Percentiles rank a stretch among this genome's conserved stretches.
Evolutionary conservation across 2,113 vertebrate species (phyloP).

Genomic region (Aspiorhynchus laticeps): DNA sequence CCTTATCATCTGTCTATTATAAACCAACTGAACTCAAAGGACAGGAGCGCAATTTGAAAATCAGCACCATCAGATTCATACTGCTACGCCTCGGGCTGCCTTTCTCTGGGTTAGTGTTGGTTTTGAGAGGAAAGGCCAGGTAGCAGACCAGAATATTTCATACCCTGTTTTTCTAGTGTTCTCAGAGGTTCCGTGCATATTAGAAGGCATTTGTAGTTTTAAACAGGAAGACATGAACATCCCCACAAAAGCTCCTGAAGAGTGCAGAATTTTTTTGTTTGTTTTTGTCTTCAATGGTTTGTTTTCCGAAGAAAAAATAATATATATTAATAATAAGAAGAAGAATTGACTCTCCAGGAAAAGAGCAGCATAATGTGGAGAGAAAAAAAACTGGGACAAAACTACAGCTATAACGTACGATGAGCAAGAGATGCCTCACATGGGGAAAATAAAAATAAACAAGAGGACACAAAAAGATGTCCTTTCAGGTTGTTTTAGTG

Average conservation of each 20-base stretch:
- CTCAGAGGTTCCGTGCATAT: conserved; percentile 62
- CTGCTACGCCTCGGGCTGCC: conserved; percentile 29
- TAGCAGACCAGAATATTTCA: conserved; percentile 39
- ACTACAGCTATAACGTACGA: conserved; percentile 47
- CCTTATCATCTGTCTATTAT: background rate
- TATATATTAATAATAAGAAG: conserved; percentile 17
- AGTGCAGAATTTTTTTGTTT: conserved; percentile 41
- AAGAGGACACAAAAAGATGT: conserved; percentile 32
- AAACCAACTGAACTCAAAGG: conserved; percentile 18
- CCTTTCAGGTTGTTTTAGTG: conserved; percentile 52
- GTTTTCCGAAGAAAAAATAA: conserved; percentile 37
- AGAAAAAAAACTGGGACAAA: conserved; percentile 45
- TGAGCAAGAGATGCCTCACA: background rate
- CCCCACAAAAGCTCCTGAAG: conserved; percentile 49
- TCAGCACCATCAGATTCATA: conserved; percentile 37
- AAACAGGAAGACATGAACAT: conserved; percentile 61
- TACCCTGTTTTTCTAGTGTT: conserved; percentile 59
- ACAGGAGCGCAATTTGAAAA: conserved; percentile 16
- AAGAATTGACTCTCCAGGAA: conserved; percentile 41
- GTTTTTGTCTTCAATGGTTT: background rate
- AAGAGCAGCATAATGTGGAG: conserved; percentile 51
- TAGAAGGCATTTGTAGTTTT: conserved; percentile 59
- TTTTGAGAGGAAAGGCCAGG: conserved; percentile 17
- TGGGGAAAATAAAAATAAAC: conserved; percentile 13
- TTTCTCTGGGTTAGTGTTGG: conserved; percentile 16